phyloP scores from a whole-genome alignment of 2,888 invertebrate genomes.

The Eudemis profundana region DNA sequence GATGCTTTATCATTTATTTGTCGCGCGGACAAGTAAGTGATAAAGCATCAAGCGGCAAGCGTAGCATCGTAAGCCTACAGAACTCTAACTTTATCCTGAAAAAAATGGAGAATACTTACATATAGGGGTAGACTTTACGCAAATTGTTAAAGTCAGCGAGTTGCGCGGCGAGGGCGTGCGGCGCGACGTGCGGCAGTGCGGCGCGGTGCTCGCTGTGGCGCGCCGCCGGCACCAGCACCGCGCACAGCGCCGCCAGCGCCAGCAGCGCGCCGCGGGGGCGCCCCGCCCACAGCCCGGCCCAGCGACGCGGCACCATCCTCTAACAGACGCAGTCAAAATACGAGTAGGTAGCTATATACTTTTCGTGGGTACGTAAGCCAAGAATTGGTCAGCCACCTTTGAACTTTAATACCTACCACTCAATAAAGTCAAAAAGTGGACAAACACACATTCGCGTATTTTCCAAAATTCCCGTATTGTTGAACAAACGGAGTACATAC shows the following conservation, averaged over 20 bases:
- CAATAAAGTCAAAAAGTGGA: no score
- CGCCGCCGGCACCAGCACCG: conserved; percentile 31
- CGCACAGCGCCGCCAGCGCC: conserved; percentile 44
- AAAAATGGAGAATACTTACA: conserved; percentile 2
- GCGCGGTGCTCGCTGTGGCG: neutral
- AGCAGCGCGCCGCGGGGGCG: neutral
- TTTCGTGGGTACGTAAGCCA: no score
- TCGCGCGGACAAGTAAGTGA: no score
- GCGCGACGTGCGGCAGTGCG: conserved; percentile 8
- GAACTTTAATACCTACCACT: no score
- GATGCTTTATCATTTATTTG: no score
- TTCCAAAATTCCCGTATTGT: no score
- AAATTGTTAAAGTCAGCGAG: conserved; percentile 19
- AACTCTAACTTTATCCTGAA: no score
- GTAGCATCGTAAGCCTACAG: no score
- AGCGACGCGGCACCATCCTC: neutral
- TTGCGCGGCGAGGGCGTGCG: conserved; percentile 5
- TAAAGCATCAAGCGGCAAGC: no score
- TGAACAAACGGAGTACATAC: no score
- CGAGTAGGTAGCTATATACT: neutral
- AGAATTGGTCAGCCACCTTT: no score
- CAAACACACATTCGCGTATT: no score
- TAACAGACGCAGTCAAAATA: neutral
- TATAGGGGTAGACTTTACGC: conserved; percentile 10
- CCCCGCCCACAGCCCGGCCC: neutral